Base-by-base conservation (phyloP, 2,888 invertebrate genomes). In the Gerosis bhagava region DNA sequence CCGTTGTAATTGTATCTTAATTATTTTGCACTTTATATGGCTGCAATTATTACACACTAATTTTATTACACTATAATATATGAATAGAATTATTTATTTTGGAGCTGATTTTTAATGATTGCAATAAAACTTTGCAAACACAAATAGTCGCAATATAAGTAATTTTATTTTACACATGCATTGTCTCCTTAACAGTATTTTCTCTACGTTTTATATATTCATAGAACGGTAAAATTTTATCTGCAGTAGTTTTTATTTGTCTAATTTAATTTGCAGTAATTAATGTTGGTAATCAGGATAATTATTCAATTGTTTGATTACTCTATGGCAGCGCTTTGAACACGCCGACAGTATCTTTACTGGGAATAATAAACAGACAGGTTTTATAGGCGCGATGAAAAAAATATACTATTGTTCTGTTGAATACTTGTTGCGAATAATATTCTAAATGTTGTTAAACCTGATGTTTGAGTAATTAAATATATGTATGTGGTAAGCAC, bases 271-370 rank as follows among this genome's bases (percentile, higher is more conserved):
- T 29, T 44, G 26, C 44, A 36, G 16, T 36, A 24, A 45, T 37
- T 37, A 37, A 17, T n/a, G n/a, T n/a, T n/a, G 29, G 37, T 16
- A 45, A 31, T 45, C 31, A 21, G n/a, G 16, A 11, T 45, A 37
- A 37, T 45, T 37, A 45, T 44, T 28, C 44, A 45, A 37, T 45
- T 29, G 36, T 45, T 37, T 37, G 36, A 45, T 45, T 51, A 50
- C 8, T 56, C 54, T 56, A 42, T 51, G 54, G 22, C 26, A 19
- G 7, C 15, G 43, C 58, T 56, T 60, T 59, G 57, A 60, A 37
- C 44, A 29, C 21, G 44, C 56, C 59, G 57, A 48, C 53, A 17
- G 26, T 52, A 44, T 45, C 29, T 43, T 22, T 52, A 39, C 50
- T 37, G 29, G 22, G 51, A 55, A 57, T 53, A 53, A 49, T 51